Conservation (phyloP, 2,888 invertebrate species). For the Eremobia ochroleuca region DNA sequence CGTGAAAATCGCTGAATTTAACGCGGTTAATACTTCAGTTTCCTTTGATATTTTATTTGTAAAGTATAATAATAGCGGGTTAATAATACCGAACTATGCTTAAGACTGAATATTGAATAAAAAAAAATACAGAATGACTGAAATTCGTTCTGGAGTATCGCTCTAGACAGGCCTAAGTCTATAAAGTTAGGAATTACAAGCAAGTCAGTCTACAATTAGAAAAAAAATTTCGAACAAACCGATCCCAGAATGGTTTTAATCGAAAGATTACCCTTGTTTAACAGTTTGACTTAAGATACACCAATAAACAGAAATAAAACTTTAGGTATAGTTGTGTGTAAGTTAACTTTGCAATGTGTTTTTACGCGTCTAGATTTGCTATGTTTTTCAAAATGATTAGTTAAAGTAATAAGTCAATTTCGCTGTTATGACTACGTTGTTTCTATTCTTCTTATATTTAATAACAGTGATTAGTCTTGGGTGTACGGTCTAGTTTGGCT, state of each 20-base stretch:
- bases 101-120: not conserved
- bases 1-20: slow-evolving; percentile 13
- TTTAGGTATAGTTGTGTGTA: slow-evolving; percentile 3
- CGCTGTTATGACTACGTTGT: not conserved
- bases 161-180: slow-evolving; percentile 15
- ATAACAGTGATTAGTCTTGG: slow-evolving; percentile 40
- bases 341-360: slow-evolving; percentile 20
- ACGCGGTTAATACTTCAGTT: slow-evolving; percentile 4
- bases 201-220: slow-evolving; percentile 21
- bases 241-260: slow-evolving; percentile 28
- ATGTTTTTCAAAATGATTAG: not conserved
- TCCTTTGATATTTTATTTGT: slow-evolving; percentile 18
- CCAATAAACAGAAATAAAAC: slow-evolving; percentile 6
- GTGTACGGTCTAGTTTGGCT: slow-evolving; percentile 21
- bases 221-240: slow-evolving; percentile 24
- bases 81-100: too few relatives aligned
- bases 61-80: not conserved
- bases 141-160: not conserved
- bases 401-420: slow-evolving; percentile 25
- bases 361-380: slow-evolving; percentile 10
- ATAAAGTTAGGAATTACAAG: slow-evolving; percentile 32
- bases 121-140: not conserved
- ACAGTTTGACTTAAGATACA: slow-evolving; percentile 20
- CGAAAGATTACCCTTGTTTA: slow-evolving; percentile 22
- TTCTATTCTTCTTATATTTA: slow-evolving; percentile 35